phyloP scores from a whole-genome alignment of 2,888 invertebrate species.

The Danaus chrysippus region DNA sequence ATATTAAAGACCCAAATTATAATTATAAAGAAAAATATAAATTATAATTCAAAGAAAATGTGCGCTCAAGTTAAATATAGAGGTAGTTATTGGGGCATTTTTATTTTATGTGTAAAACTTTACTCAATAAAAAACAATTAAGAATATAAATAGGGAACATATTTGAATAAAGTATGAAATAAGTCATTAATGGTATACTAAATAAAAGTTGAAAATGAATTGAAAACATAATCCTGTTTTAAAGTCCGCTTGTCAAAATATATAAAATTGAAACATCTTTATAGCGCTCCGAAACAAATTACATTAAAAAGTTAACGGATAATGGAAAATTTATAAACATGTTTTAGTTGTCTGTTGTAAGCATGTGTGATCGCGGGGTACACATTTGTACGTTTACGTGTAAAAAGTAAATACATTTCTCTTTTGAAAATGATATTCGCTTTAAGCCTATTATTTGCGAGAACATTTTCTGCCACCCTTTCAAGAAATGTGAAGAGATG shows the following conservation, averaged over 20 bases:
- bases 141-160: not conserved
- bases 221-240: no score
- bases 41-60: not conserved
- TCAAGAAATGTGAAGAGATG: slow-evolving; percentile 63
- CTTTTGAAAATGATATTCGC: slow-evolving; percentile 27
- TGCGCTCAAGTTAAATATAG: not conserved
- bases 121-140: not conserved
- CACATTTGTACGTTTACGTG: slow-evolving; percentile 17
- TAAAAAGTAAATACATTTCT: slow-evolving; percentile 19
- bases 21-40: not conserved
- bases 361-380: not conserved
- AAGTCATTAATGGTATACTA: no score
- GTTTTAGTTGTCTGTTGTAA: slow-evolving; percentile 5
- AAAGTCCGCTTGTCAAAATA: no score
- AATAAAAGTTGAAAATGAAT: no score
- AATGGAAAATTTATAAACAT: no score
- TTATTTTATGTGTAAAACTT: not conserved
- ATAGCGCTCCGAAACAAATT: no score
- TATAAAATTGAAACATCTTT: no score
- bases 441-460: slow-evolving; percentile 41
- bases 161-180: no score
- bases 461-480: slow-evolving; percentile 54
- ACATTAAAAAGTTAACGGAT: no score
- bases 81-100: no score
- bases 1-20: not conserved